These are phyloP conservation scores for Erpetoichthys calabaricus DNA, from an alignment of 2,797 vertebrate species.

Conservation along the genomic window DNA sequence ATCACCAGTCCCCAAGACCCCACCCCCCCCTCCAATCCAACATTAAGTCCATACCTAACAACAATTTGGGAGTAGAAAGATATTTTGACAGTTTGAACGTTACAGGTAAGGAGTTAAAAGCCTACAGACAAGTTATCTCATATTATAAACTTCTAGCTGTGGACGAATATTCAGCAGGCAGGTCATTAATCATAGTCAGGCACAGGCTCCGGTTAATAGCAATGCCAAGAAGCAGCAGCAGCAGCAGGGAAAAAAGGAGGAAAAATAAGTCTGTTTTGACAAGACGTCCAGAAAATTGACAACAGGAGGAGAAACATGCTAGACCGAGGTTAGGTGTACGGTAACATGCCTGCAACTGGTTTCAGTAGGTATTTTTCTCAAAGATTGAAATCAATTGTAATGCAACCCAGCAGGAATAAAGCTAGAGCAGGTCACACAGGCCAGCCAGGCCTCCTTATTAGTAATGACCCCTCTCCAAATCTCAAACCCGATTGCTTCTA, in stretches of 20 bases:
- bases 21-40: too few species aligned
- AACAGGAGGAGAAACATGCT: conserved; percentile 40
- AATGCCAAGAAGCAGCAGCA: conserved; percentile 58
- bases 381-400: background rate
- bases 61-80: too few species aligned
- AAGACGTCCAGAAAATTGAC: conserved; percentile 61
- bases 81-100: too few species aligned
- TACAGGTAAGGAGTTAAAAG: too few species aligned
- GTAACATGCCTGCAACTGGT: background rate
- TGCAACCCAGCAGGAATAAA: conserved; percentile 29
- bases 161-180: conserved; percentile 65
- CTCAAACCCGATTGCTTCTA: too few species aligned
- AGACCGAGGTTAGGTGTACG: conserved; percentile 35
- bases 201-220: conserved; percentile 58
- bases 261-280: conserved; percentile 77
- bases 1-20: too few species aligned
- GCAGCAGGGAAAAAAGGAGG: conserved; percentile 57
- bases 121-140: conserved; percentile 51
- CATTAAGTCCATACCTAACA: too few species aligned
- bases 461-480: too few species aligned
- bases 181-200: conserved; percentile 82
- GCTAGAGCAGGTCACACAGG: conserved; percentile 10
- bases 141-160: conserved; percentile 50
- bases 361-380: background rate
- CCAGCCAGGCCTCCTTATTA: conserved; percentile 14